Conservation (phyloP, 2,113 vertebrate species). For the Etia nguti region DNA sequence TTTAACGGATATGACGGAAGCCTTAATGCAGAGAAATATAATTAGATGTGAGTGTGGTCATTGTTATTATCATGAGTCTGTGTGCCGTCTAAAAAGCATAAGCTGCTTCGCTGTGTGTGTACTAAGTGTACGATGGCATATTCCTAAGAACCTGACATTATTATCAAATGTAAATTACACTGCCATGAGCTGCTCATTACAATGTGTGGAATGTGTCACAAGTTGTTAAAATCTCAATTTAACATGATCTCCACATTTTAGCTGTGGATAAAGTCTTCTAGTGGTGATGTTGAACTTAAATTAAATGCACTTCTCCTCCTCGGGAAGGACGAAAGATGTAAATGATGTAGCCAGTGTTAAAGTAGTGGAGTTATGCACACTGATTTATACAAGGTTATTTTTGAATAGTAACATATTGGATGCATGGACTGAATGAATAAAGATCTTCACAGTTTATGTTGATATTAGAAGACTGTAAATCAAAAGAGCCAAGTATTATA, state of each 20-base stretch:
- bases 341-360: neutral
- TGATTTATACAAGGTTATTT: neutral
- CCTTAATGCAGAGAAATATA: conserved; percentile 19
- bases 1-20: conserved; percentile 22
- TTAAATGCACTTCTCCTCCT: conserved; percentile 1
- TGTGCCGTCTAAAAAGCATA: conserved; percentile 19
- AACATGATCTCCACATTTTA: conserved; percentile 28
- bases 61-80: conserved; percentile 5
- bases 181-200: conserved; percentile 35
- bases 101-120: neutral
- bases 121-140: conserved; percentile 11
- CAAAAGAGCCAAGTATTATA: neutral
- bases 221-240: conserved; percentile 35
- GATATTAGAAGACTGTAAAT: neutral
- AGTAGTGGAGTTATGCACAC: neutral
- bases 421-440: neutral
- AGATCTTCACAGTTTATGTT: conserved; percentile 20
- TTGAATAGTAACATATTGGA: neutral
- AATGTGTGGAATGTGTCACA: conserved; percentile 12
- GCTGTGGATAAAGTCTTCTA: neutral
- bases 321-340: neutral
- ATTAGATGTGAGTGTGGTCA: conserved; percentile 29
- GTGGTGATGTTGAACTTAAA: conserved; percentile 11
- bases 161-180: conserved; percentile 51
- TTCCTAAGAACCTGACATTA: conserved; percentile 21